phyloP scores from a whole-genome alignment of 2,113 vertebrate genomes.

The Pteruthius melanotis region DNA sequence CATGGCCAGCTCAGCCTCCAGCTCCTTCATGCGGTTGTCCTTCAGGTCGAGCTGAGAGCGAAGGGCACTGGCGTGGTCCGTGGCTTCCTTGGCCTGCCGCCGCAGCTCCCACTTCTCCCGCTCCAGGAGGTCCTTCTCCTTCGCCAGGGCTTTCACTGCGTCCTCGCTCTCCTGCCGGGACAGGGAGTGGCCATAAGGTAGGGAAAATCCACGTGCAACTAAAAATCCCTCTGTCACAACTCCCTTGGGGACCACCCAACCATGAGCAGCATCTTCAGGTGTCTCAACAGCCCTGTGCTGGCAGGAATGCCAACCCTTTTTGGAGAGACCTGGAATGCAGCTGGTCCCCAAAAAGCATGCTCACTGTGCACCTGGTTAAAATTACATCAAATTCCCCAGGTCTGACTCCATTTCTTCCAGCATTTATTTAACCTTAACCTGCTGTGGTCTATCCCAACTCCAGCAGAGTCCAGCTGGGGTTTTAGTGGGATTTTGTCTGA shows the following conservation, averaged over 20 bases:
- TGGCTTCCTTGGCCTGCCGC: slow-evolving; percentile 95
- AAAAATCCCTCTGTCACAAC: neutral
- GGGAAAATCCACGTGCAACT: fast-evolving
- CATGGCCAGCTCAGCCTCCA: slow-evolving; percentile 97
- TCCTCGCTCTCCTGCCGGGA: slow-evolving; percentile 90
- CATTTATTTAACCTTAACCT: neutral
- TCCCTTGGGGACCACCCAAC: fast-evolving
- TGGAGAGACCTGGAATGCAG: neutral
- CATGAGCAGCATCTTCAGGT: neutral
- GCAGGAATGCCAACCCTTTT: neutral
- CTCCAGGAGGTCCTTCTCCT: slow-evolving; percentile 95
- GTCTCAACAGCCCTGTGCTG: neutral
- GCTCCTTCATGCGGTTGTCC: slow-evolving; percentile 98
- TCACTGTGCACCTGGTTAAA: neutral
- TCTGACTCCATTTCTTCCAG: neutral
- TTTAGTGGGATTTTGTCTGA: neutral
- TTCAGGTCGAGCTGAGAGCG: slow-evolving; percentile 96
- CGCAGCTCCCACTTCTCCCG: slow-evolving; percentile 97
- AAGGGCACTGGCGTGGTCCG: slow-evolving; percentile 87
- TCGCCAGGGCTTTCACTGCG: slow-evolving; percentile 90
- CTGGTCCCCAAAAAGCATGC: fast-evolving
- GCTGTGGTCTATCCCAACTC: neutral
- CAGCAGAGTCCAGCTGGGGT: neutral
- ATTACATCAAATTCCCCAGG: fast-evolving
- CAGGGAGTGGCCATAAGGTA: neutral